phyloP scores from a whole-genome alignment of 2,797 vertebrate genomes.

The Nannoperca australis region DNA sequence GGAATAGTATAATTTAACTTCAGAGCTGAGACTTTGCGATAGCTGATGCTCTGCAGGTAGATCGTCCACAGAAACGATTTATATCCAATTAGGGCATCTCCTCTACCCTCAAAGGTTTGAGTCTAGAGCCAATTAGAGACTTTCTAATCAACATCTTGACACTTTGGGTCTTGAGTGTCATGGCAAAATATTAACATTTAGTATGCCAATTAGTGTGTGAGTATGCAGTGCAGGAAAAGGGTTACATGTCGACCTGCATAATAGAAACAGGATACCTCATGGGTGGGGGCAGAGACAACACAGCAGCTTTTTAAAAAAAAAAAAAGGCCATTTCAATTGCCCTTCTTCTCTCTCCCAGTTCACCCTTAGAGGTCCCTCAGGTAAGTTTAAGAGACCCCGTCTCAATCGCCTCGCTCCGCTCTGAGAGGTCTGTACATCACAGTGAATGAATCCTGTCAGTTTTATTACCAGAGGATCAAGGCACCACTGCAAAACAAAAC shows the following conservation, averaged over 20 bases:
- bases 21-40: slow-evolving; percentile 26
- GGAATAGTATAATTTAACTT: slow-evolving; percentile 29
- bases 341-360: slow-evolving; percentile 64
- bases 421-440: slow-evolving; percentile 85
- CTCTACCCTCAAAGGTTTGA: slow-evolving; percentile 68
- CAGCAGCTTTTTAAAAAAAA: slow-evolving; percentile 47
- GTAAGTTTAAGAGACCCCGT: slow-evolving; percentile 82
- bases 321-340: slow-evolving; percentile 70
- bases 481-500: slow-evolving; percentile 72
- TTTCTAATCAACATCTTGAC: slow-evolving; percentile 81
- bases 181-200: slow-evolving; percentile 79
- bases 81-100: slow-evolving; percentile 71
- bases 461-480: slow-evolving; percentile 83
- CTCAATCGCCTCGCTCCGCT: slow-evolving; percentile 77
- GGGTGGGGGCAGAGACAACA: slow-evolving; percentile 35
- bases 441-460: slow-evolving; percentile 84
- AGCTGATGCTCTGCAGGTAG: slow-evolving; percentile 61
- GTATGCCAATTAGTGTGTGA: slow-evolving; percentile 76
- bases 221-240: slow-evolving; percentile 54
- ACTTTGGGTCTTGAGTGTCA: slow-evolving; percentile 75
- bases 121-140: slow-evolving; percentile 76
- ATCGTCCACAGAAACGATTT: slow-evolving; percentile 50
- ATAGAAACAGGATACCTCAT: slow-evolving; percentile 60
- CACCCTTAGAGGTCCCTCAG: slow-evolving; percentile 75
- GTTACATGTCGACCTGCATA: slow-evolving; percentile 60